Evolutionary conservation across 2,113 vertebrate genomes (phyloP).

Genomic region (Talpa occidentalis): DNA sequence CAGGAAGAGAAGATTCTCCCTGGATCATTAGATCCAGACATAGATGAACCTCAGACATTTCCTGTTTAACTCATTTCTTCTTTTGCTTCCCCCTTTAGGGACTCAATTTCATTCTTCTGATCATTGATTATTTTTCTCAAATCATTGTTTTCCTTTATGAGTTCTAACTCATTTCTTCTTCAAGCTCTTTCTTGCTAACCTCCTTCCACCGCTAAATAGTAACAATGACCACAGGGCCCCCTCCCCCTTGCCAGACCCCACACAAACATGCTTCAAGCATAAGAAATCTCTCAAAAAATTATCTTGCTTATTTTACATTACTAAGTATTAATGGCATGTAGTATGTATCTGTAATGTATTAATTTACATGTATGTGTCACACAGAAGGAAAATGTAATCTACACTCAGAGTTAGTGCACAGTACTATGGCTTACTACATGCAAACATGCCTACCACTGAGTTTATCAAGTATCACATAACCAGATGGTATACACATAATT

Average conservation of each 20-base stretch:
- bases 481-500: background rate
- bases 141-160: no score
- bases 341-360: background rate
- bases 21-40: background rate
- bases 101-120: no score
- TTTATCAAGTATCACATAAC: background rate
- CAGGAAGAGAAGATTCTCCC: background rate
- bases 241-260: background rate
- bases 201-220: background rate
- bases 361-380: background rate
- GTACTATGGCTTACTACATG: background rate
- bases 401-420: background rate
- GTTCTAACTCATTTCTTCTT: background rate
- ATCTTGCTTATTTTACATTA: slow-evolving; percentile 28
- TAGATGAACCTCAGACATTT: background rate
- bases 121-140: no score
- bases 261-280: background rate
- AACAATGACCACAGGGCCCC: background rate
- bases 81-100: no score
- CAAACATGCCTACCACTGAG: background rate
- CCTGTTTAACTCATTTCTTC: background rate
- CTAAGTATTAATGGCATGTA: background rate
- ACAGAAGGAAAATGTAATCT: background rate
- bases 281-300: background rate
- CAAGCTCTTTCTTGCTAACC: background rate